Conservation (phyloP, 2,888 invertebrate genomes). For the Hypsopygia costalis region DNA sequence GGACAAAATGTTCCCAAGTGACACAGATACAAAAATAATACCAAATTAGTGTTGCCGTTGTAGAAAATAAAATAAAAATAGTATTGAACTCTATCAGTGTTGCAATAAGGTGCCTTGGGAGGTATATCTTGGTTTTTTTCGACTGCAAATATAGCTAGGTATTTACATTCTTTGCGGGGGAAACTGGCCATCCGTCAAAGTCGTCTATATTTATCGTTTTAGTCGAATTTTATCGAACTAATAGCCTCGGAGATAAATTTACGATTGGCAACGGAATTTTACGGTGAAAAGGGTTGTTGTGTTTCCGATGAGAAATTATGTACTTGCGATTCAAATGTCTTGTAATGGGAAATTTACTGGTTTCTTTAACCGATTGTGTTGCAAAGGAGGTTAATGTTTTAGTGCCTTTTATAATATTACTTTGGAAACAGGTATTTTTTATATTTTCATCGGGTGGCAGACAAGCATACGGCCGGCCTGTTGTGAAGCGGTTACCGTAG, state of each 20-base stretch:
- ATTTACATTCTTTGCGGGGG: conserved; percentile 64
- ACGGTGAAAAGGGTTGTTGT: conserved; percentile 64
- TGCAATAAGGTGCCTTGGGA: conserved; percentile 12
- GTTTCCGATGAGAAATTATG: conserved; percentile 1
- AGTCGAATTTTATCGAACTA: conserved; percentile 80
- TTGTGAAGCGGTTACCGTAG: no score
- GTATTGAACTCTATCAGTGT: conserved; percentile 9
- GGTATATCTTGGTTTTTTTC: conserved; percentile 7
- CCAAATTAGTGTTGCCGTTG: conserved; percentile 25
- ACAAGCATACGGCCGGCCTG: no score
- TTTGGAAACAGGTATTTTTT: no score
- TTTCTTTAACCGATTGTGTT: no score
- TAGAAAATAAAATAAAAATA: not conserved
- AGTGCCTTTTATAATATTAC: no score
- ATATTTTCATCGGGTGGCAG: no score
- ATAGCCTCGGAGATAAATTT: conserved; percentile 76
- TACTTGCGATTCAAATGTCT: not conserved
- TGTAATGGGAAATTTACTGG: no score
- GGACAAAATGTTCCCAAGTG: conserved; percentile 76
- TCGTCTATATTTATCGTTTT: conserved; percentile 78
- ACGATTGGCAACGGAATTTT: conserved; percentile 66
- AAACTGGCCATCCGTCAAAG: conserved; percentile 75
- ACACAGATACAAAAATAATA: conserved; percentile 65
- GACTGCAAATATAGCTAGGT: conserved; percentile 27
- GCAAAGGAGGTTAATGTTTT: no score